Percentiles rank a stretch among this genome's conserved stretches.
Evolutionary conservation across 2,888 invertebrate species (phyloP).

Genomic region (Gastrophysa polygoni): DNA sequence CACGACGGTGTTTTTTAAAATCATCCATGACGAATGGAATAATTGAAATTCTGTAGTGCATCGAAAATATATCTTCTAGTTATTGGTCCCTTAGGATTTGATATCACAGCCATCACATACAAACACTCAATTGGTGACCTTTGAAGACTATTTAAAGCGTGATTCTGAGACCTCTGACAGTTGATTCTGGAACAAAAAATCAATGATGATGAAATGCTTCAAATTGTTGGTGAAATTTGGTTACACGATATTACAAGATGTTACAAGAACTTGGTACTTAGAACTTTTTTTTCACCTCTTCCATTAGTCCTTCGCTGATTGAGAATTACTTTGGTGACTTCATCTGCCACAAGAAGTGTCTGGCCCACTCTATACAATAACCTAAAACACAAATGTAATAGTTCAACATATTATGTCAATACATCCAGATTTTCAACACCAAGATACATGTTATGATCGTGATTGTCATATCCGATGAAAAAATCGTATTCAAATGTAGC

Average conservation of each 20-base stretch:
- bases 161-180: constrained; percentile 66
- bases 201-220: constrained; percentile 56
- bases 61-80: constrained; percentile 17
- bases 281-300: constrained; percentile 65
- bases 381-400: constrained; percentile 59
- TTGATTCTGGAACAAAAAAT: constrained; percentile 58
- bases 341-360: constrained; percentile 74
- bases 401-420: too few relatives aligned
- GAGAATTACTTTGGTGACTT: constrained; percentile 73
- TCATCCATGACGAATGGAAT: background rate
- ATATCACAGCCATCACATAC: constrained; percentile 54
- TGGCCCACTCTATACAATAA: constrained; percentile 71
- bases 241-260: too few relatives aligned
- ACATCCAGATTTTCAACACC: too few relatives aligned
- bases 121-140: background rate
- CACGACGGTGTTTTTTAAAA: background rate
- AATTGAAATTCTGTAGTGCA: background rate
- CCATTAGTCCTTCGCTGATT: constrained; percentile 64
- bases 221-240: too few relatives aligned
- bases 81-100: constrained; percentile 57
- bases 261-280: too few relatives aligned
- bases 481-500: too few relatives aligned
- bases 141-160: constrained; percentile 57
- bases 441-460: too few relatives aligned
- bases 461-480: too few relatives aligned